phyloP scores from a whole-genome alignment of 2,888 invertebrate species.

The Nomada flava region DNA sequence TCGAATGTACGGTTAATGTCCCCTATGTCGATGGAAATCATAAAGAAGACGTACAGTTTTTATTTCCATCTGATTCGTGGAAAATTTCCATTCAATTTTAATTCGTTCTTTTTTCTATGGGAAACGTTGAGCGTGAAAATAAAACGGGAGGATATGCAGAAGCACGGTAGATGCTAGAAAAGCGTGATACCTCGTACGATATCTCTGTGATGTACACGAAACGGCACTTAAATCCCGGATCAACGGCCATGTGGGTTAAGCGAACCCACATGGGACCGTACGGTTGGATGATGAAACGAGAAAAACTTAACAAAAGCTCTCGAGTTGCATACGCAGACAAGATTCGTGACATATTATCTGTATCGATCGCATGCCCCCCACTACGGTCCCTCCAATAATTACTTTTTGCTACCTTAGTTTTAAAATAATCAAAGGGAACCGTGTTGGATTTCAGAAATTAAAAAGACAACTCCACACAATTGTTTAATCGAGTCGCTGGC shows the following conservation, averaged over 20 bases:
- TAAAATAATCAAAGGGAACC: background rate
- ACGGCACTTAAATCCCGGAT: constrained; percentile 47
- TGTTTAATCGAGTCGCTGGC: background rate
- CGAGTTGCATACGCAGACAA: background rate
- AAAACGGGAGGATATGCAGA: background rate
- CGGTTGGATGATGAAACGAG: constrained; percentile 14
- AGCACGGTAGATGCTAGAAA: background rate
- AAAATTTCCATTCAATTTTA: constrained; percentile 47
- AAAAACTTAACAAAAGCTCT: constrained; percentile 47
- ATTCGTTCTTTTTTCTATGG: constrained; percentile 29
- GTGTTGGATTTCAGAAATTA: background rate
- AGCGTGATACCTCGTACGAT: constrained; percentile 22
- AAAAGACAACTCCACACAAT: background rate
- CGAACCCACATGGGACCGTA: constrained; percentile 20
- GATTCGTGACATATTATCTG: constrained; percentile 17
- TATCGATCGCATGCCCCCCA: background rate
- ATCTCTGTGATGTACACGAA: constrained; percentile 35
- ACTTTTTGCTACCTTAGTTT: background rate
- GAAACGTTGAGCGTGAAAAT: constrained; percentile 34
- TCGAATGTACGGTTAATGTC: constrained; percentile 30
- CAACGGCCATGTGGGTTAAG: constrained; percentile 55
- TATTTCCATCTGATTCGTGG: constrained; percentile 6
- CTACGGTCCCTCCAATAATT: background rate
- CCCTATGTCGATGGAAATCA: constrained; percentile 34
- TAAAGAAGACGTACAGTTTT: background rate